A percentile compares a stretch with the other conserved stretches of the same genome.
Evolutionary conservation across 2,888 invertebrate genomes (phyloP).

Genomic region (Urechis unicinctus): DNA sequence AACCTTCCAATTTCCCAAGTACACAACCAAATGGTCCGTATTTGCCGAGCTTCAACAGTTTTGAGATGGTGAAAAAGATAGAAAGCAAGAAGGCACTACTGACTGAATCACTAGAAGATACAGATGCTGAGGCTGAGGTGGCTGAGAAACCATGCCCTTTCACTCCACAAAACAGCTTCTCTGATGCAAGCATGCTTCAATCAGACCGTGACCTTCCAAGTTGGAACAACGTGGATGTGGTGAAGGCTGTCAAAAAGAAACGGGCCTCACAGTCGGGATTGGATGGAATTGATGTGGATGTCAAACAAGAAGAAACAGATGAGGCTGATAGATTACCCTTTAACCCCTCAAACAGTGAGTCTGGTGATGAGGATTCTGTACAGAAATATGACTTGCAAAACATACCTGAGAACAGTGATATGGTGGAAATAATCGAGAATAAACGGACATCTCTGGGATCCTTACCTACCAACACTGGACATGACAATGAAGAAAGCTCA

Average conservation of each 20-base stretch:
- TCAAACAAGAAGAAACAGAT: background rate
- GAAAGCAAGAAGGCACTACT: background rate
- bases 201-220: background rate
- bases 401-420: background rate
- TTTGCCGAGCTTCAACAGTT: background rate
- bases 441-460: no score
- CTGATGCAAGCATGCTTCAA: background rate
- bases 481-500: background rate
- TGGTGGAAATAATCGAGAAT: background rate
- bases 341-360: background rate
- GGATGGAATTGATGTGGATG: background rate
- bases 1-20: no score
- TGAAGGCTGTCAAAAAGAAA: background rate
- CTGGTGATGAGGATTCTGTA: background rate
- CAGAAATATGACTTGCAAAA: background rate
- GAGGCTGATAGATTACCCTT: background rate
- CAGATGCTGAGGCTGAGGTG: background rate
- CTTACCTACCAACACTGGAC: background rate
- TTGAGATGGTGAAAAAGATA: background rate
- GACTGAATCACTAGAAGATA: background rate
- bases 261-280: background rate
- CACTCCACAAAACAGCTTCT: background rate
- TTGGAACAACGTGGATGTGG: background rate
- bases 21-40: no score
- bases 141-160: background rate